A percentile compares a stretch with the other conserved stretches of the same genome.
phyloP scores from a whole-genome alignment of 2,113 vertebrate genomes.

The Rissa tridactyla region DNA sequence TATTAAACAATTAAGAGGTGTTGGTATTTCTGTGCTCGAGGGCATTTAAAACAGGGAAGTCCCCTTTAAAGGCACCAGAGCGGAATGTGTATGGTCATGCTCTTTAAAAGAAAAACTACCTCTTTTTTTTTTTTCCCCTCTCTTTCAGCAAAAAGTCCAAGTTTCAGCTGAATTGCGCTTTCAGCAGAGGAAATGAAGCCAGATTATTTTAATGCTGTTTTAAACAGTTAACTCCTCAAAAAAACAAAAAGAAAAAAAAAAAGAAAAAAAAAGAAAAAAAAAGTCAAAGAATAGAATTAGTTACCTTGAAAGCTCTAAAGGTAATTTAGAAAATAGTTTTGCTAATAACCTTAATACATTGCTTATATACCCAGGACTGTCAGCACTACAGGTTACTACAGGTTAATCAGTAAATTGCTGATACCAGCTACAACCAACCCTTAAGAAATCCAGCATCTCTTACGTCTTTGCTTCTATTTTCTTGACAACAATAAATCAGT shows the following conservation, averaged over 20 bases:
- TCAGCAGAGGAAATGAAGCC: slow-evolving; percentile 48
- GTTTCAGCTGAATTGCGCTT: slow-evolving; percentile 52
- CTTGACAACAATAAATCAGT: neutral
- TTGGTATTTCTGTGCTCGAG: slow-evolving; percentile 48
- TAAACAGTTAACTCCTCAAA: neutral
- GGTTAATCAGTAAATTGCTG: slow-evolving; percentile 30
- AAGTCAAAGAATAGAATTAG: neutral
- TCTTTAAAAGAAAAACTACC: slow-evolving; percentile 48
- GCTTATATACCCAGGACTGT: neutral
- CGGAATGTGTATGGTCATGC: slow-evolving; percentile 41
- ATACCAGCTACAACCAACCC: neutral
- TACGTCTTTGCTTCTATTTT: neutral
- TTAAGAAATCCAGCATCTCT: neutral
- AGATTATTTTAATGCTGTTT: slow-evolving; percentile 37
- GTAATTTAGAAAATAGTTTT: slow-evolving; percentile 48
- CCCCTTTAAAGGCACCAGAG: slow-evolving; percentile 37
- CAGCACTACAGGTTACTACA: slow-evolving; percentile 22
- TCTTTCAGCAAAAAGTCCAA: slow-evolving; percentile 27
- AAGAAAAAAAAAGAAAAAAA: neutral
- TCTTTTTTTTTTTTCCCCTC: neutral
- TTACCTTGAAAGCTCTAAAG: slow-evolving; percentile 3
- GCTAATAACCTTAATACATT: slow-evolving; percentile 12
- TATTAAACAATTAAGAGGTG: slow-evolving; percentile 58
- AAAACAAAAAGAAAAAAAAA: neutral
- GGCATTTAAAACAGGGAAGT: slow-evolving; percentile 34